Evolutionary conservation across 2,888 invertebrate species (phyloP), one percentile per base, ranked within the genome.

Genomic region (Hemicrepidius hirtus): DNA sequence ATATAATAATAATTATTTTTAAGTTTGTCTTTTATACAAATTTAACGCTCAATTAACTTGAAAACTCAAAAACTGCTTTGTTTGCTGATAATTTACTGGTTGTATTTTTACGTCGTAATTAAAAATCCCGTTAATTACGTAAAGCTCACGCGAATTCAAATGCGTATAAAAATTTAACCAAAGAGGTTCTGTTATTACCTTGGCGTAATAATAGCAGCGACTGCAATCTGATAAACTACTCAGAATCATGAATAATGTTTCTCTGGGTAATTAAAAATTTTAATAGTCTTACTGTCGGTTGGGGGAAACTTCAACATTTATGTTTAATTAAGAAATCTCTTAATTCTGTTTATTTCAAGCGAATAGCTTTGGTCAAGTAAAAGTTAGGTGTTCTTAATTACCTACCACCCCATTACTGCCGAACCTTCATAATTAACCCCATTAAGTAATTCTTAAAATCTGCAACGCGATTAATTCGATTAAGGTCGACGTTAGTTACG

Each of bases 401-500:
- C 55, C 28, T 55, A 35, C 55, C 28, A 18, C 16, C 32, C 21
- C 49, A 21, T 49, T 49, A 16, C 55, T 18, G 28, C 4, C 12
- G 5, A 53, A 28, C 3, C 10, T 13, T 53, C 12, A 16, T 55
- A 55, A 55, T 55, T 55, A 57, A 57, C 57, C 10, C 9, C 6
- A 57, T 37, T 37, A 16, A 18, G 44, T 13, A 44, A 44, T 44
- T 60, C 44, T 41, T 44, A 60, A 40, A 60, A 60, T 41, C 44
- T 40, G 44, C 41, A 44, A 21, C 60, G 24, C 60, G 10, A 53
- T 69, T 69, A 69, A 69, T 69, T 69, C 55, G 40, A 55, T 21
- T 12, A 69, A 63, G 63, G 63, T 28, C 64, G 28, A 62, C 63
- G 53, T 60, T 59, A 60, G 68, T 68, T 68, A 18, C 65, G 60